Conservation (phyloP, 1,140 invertebrate genomes). For the Capitella teleta region DNA sequence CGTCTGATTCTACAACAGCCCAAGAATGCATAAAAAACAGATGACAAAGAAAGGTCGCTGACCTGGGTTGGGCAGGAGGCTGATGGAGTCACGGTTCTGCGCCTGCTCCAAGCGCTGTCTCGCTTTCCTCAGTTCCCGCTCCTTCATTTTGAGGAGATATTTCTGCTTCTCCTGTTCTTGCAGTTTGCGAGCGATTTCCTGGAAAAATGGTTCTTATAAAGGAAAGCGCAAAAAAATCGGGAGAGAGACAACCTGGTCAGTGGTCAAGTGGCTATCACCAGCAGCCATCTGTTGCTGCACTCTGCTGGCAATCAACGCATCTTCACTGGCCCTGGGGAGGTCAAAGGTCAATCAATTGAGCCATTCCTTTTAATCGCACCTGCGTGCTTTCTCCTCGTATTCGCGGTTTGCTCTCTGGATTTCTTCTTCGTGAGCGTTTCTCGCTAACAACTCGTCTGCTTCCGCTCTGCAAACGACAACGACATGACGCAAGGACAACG, state of each 20-base stretch:
- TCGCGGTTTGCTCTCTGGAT: slow-evolving; percentile 48
- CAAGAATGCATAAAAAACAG: too few relatives aligned
- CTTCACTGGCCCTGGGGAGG: neutral
- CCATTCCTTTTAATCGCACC: too few relatives aligned
- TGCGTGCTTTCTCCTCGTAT: neutral
- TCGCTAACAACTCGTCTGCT: slow-evolving; percentile 48
- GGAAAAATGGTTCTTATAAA: too few relatives aligned
- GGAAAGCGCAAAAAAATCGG: slow-evolving; percentile 2
- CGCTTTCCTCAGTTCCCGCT: slow-evolving; percentile 30
- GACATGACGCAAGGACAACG: too few relatives aligned
- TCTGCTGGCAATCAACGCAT: neutral
- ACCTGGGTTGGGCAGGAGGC: slow-evolving; percentile 23
- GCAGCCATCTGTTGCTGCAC: neutral
- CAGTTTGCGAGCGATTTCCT: slow-evolving; percentile 34
- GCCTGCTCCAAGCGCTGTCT: slow-evolving; percentile 31
- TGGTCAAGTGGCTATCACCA: neutral
- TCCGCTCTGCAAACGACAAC: slow-evolving; percentile 39
- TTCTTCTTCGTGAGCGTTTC: slow-evolving; percentile 52
- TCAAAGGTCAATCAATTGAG: neutral
- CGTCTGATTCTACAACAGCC: too few relatives aligned
- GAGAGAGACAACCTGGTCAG: slow-evolving; percentile 1
- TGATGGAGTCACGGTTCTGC: slow-evolving; percentile 22
- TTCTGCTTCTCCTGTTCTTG: slow-evolving; percentile 40
- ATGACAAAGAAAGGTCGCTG: too few relatives aligned
- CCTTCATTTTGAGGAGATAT: slow-evolving; percentile 34